Percentiles rank a stretch among this genome's conserved stretches.
Conservation (phyloP, 2,888 invertebrate genomes). For the Subacronicta megacephala region DNA sequence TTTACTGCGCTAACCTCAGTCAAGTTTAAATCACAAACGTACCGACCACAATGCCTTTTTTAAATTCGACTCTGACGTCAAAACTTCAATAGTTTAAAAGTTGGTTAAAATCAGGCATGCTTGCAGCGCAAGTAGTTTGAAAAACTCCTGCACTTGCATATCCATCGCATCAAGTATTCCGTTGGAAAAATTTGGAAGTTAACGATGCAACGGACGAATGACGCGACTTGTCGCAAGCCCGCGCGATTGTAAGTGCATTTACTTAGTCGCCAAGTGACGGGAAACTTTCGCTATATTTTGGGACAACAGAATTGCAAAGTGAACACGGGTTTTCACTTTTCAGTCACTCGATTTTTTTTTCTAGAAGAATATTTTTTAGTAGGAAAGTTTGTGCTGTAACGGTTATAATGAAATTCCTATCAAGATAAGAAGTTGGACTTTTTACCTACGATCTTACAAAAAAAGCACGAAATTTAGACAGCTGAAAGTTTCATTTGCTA, state of each 20-base stretch:
- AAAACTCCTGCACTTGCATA: slow-evolving; percentile 38
- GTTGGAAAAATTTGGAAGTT: slow-evolving; percentile 44
- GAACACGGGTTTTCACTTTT: slow-evolving; percentile 34
- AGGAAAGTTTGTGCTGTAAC: slow-evolving; percentile 14
- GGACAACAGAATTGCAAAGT: slow-evolving; percentile 36
- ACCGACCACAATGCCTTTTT: slow-evolving; percentile 38
- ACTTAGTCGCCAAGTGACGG: slow-evolving; percentile 34
- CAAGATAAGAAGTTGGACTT: slow-evolving; percentile 31
- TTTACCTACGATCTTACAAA: no score
- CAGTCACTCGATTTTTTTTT: slow-evolving; percentile 9
- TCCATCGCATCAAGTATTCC: slow-evolving; percentile 44
- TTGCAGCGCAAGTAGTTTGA: slow-evolving; percentile 31
- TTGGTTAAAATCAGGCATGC: slow-evolving; percentile 43
- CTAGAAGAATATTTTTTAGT: slow-evolving; percentile 7
- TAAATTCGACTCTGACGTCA: slow-evolving; percentile 42
- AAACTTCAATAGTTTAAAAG: slow-evolving; percentile 52
- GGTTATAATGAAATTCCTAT: slow-evolving; percentile 5
- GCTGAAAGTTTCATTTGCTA: slow-evolving; percentile 31
- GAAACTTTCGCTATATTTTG: slow-evolving; percentile 43
- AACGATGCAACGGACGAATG: slow-evolving; percentile 26
- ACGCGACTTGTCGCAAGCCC: slow-evolving; percentile 35
- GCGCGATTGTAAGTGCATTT: slow-evolving; percentile 49
- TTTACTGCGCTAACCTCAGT: slow-evolving; percentile 28
- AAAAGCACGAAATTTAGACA: slow-evolving; percentile 22
- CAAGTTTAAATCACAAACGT: slow-evolving; percentile 36